Conservation (phyloP, 2,888 invertebrate species). For the Spodoptera picta region DNA sequence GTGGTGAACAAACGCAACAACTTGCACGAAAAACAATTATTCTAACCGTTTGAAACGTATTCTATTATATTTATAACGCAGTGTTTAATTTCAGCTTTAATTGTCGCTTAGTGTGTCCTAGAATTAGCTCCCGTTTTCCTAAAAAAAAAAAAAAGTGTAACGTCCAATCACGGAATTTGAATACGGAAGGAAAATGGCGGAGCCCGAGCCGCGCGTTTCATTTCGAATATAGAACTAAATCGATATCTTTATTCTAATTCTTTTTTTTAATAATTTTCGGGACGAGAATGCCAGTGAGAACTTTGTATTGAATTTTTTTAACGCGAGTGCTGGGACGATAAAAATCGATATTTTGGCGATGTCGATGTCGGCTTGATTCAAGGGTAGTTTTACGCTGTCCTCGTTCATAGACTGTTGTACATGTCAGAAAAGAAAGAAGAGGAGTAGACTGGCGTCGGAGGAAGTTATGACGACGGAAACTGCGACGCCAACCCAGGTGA, state of each 20-base stretch:
- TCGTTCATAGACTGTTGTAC: slow-evolving; percentile 78
- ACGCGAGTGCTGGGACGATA: slow-evolving; percentile 69
- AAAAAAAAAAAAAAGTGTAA: slow-evolving; percentile 56
- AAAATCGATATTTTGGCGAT: slow-evolving; percentile 76
- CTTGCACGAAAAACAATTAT: slow-evolving; percentile 68
- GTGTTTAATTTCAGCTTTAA: slow-evolving; percentile 58
- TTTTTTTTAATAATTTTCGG: slow-evolving; percentile 45
- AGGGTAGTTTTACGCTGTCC: slow-evolving; percentile 71
- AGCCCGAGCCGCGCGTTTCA: slow-evolving; percentile 64
- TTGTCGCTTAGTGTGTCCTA: slow-evolving; percentile 74
- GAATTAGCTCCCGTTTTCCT: slow-evolving; percentile 45
- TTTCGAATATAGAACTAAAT: slow-evolving; percentile 65
- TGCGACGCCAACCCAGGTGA: slow-evolving; percentile 86
- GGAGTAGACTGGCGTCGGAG: slow-evolving; percentile 77
- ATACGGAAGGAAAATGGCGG: slow-evolving; percentile 81
- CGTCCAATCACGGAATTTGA: slow-evolving; percentile 61
- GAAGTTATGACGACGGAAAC: slow-evolving; percentile 87
- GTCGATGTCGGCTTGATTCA: slow-evolving; percentile 64
- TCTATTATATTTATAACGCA: slow-evolving; percentile 54
- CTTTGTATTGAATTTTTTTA: slow-evolving; percentile 58
- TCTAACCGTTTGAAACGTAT: slow-evolving; percentile 60
- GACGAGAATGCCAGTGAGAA: slow-evolving; percentile 71
- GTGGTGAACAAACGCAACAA: slow-evolving; percentile 84
- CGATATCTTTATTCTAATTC: slow-evolving; percentile 47
- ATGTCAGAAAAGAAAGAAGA: slow-evolving; percentile 82